These are phyloP conservation scores for Puma concolor DNA, from an alignment of 2,113 vertebrate genomes.

Conservation along the genomic window DNA sequence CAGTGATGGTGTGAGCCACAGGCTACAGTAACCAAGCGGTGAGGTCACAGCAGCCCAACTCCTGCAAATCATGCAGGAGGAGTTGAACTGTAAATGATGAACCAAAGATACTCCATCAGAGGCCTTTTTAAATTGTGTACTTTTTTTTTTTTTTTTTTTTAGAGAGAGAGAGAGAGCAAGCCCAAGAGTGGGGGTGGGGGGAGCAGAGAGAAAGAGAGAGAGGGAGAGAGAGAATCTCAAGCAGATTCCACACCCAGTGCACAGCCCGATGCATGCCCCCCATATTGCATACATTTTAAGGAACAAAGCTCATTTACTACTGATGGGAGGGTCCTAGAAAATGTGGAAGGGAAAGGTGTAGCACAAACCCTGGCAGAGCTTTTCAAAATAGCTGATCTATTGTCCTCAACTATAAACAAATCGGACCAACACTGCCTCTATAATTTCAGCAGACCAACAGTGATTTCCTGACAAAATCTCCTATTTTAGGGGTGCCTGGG, in stretches of 20 bases:
- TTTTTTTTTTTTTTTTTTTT: no score
- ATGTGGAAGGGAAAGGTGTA: not conserved
- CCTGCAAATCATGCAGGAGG: not conserved
- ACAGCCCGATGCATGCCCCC: no score
- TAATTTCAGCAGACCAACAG: not conserved
- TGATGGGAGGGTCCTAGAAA: not conserved
- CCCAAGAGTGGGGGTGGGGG: no score
- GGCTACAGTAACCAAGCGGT: no score
- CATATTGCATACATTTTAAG: not conserved
- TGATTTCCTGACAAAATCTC: not conserved
- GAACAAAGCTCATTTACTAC: not conserved
- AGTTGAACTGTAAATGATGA: not conserved
- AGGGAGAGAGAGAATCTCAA: no score
- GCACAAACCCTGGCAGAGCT: not conserved
- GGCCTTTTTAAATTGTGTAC: not conserved
- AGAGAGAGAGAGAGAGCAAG: no score
- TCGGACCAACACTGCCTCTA: no score
- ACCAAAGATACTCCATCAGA: not conserved
- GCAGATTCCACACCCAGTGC: no score
- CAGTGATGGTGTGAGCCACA: not conserved
- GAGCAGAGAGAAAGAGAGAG: no score
- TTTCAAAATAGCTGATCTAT: not conserved
- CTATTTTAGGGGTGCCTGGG: no score
- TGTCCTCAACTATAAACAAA: not conserved
- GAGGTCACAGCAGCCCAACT: not conserved